phyloP scores from a whole-genome alignment of 2,797 vertebrate species.

The Coracias cyanogaster region DNA sequence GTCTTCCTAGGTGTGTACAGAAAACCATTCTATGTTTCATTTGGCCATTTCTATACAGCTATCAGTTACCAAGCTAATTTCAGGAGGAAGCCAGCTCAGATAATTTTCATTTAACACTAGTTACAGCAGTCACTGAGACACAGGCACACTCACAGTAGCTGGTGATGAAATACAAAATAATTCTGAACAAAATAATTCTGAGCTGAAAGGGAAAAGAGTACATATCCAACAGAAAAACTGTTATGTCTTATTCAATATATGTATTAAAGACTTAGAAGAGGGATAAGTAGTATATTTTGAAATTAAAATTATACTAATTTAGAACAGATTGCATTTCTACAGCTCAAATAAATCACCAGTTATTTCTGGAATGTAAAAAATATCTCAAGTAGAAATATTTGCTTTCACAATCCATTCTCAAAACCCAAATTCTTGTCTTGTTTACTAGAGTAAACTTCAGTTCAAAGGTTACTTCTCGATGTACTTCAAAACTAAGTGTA shows the following conservation, averaged over 20 bases:
- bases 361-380: constrained; percentile 45
- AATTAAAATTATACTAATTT: neutral
- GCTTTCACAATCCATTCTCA: neutral
- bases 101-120: neutral
- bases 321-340: neutral
- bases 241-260: neutral
- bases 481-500: constrained; percentile 6
- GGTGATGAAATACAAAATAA: neutral
- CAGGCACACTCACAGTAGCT: neutral
- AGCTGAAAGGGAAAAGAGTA: neutral
- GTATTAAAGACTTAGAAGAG: neutral
- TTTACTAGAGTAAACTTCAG: constrained; percentile 8
- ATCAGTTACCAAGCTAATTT: neutral
- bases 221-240: neutral
- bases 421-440: neutral
- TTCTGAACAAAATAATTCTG: neutral
- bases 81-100: neutral
- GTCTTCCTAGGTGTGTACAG: neutral
- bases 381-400: constrained; percentile 21
- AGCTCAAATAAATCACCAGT: neutral
- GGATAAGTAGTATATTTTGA: neutral
- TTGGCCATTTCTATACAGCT: neutral
- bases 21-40: neutral
- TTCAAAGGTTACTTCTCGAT: constrained; percentile 29
- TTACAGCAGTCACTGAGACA: neutral